Base-by-base conservation (phyloP, 2,113 vertebrate genomes). In the Sinocyclocheilus rhinocerous region DNA sequence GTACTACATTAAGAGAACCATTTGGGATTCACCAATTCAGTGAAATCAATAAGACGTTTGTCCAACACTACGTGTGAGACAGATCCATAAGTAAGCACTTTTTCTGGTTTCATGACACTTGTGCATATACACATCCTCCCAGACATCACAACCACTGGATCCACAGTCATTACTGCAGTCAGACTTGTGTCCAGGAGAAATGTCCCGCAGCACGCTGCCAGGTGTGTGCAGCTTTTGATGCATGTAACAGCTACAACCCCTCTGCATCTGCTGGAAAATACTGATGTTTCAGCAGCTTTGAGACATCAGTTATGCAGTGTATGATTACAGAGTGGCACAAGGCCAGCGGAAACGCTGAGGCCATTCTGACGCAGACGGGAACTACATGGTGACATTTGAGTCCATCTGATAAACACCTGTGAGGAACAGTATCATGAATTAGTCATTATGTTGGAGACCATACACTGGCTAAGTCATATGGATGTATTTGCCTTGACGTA, bases 301-400 rank as follows among this genome's bases (percentile, higher is more conserved):
- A 90, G 86, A 91, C 90, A 91, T 92, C 91, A 90, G 89, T 93
- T 92, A 91, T 87, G 90, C 91, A 92, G 92, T 89, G 91, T 89
- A 83, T 93, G 92, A 92, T 93, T 92, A 92, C 79, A 89, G 85
- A 33, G 0, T 86, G 86, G 86, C 83, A 63, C 69, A 16, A 33
- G 26, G 79, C 50, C 84, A 84, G 29, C 8, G 36, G 70, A 86
- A 77, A 73, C 12, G 33, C 16, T 33, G 65, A 84, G 75, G 42
- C 75, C 39, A 42, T 83, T 6, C 76, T 70, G 82, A 78, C 42
- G 76, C 57, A 73, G 39, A 83, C 29, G 55, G 55, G 67, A 72
- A 57, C 29, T 69, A 20, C 57, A 33, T 11, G 59, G 26, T 33
- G 59, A 76, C 50, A 70, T 65, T 24, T 67, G 48, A 69, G 84